phyloP scores from a whole-genome alignment of 2,888 invertebrate genomes.

The Hirtodrosophila alboralis region DNA sequence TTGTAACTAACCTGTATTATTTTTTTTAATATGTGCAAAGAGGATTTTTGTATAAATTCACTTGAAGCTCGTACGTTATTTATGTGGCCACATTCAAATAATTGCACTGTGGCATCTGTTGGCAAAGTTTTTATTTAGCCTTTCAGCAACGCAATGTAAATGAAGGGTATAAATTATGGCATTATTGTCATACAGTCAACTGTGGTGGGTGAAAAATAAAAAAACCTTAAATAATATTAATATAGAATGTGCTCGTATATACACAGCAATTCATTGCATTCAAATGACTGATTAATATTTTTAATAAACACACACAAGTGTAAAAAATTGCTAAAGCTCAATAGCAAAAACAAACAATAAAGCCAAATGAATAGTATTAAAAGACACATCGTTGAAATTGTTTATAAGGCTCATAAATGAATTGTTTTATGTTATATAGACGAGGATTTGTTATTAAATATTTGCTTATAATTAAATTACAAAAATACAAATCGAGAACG shows the following conservation, averaged over 20 bases:
- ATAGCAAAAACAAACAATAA: constrained; percentile 15
- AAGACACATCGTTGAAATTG: constrained; percentile 47
- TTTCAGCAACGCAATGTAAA: constrained; percentile 60
- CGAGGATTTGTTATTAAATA: constrained; percentile 58
- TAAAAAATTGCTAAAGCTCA: constrained; percentile 35
- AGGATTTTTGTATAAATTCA: constrained; percentile 64
- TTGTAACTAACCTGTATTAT: constrained; percentile 28
- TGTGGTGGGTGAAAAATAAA: not conserved
- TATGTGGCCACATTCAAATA: constrained; percentile 44
- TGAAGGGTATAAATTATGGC: constrained; percentile 72
- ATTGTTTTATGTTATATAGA: constrained; percentile 19
- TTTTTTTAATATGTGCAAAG: constrained; percentile 50
- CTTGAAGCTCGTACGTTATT: constrained; percentile 38
- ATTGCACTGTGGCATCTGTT: constrained; percentile 62
- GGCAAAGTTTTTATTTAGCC: constrained; percentile 46
- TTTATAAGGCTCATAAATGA: constrained; percentile 41
- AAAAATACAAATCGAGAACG: constrained; percentile 24
- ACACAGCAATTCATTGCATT: constrained; percentile 78
- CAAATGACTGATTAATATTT: constrained; percentile 82
- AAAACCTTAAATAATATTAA: constrained; percentile 44
- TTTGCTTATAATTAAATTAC: constrained; percentile 74
- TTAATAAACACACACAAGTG: constrained; percentile 72
- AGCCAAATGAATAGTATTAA: constrained; percentile 32
- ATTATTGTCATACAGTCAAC: constrained; percentile 56
- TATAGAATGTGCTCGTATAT: constrained; percentile 18